These are phyloP conservation scores for Syngnathus floridae DNA, from an alignment of 2,113 vertebrate genomes.

Conservation along the genomic window DNA sequence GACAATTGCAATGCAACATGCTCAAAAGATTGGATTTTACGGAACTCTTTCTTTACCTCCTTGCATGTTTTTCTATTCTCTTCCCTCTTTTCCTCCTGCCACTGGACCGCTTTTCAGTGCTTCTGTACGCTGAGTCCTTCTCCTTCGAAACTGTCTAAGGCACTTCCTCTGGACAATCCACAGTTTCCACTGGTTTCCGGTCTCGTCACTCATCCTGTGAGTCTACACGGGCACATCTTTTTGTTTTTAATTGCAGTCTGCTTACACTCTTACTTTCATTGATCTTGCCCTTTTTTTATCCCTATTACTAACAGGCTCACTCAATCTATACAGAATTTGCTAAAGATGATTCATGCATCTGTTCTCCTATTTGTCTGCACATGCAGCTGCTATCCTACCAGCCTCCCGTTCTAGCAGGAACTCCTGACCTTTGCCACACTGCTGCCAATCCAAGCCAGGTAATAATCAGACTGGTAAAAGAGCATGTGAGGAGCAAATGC, in stretches of 20 bases:
- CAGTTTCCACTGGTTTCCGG: conserved; percentile 60
- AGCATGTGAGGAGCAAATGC: neutral
- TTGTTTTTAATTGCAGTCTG: neutral
- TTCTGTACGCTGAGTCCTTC: conserved; percentile 63
- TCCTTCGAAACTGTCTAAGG: conserved; percentile 63
- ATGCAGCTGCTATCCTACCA: conserved; percentile 88
- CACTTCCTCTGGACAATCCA: conserved; percentile 61
- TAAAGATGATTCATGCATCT: neutral
- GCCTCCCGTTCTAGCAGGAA: conserved; percentile 74
- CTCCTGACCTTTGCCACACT: conserved; percentile 81
- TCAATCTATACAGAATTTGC: neutral
- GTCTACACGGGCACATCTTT: conserved; percentile 34
- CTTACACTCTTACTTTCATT: neutral
- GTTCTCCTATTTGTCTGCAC: conserved; percentile 49
- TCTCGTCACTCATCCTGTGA: conserved; percentile 67
- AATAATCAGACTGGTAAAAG: neutral
- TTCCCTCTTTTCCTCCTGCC: conserved; percentile 31
- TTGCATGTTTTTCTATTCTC: conserved; percentile 34
- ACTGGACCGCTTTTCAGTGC: conserved; percentile 46
- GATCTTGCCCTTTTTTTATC: neutral
- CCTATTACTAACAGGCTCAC: neutral
- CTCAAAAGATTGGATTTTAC: neutral
- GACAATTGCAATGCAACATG: neutral
- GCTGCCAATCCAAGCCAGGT: conserved; percentile 86
- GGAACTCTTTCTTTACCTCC: conserved; percentile 8